Base-by-base conservation (phyloP, 2,797 vertebrate species). In the Hypotaenidia philippensis region DNA sequence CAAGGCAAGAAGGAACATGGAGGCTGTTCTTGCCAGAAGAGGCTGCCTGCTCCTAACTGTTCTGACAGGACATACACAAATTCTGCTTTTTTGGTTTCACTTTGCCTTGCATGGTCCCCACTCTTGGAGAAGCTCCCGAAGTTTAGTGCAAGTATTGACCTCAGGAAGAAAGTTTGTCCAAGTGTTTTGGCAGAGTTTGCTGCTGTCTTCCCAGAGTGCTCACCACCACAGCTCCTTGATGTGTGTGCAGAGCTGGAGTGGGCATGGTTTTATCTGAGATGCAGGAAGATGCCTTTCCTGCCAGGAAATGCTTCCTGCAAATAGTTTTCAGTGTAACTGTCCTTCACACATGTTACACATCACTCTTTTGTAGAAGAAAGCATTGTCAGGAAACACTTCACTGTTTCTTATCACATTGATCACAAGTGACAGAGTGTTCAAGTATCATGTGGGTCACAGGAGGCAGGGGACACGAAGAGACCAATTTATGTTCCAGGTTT, bases 341-440 rank as follows among this genome's bases (percentile, higher is more conserved):
- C 34, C 78, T 44, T 75, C 60, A 74, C 29, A 9, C 1, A 0
- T 19, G 26, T 65, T 78, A 59, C 40, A 13, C 25, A 3, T 26
- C 60, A 41, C n/a, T 49, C 17, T 65, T 40, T 7, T 3, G 19
- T 22, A 61, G 71, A 63, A 64, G 49, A 63, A 53, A n/a, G 63
- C 8, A 20, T 27, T 70, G 44, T 4, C 57, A 61, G n/a, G 38
- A 79, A 40, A 45, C 8, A 10, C 29, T 79, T 52, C 12, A 34
- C 63, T 1, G 1, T 53, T 86, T 60, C 52, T 60, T 49, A 32
- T 32, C 8, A 14, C 5, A 2, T 50, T 40, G 18, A n/a, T 84
- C 32, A 23, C 0, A 1, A 64, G 34, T 29, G 53, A 25, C 41
- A 64, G 59, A 80, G 32, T 1, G 1, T 38, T 21, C 3, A 7